Conservation (phyloP, 2,113 vertebrate genomes). For the Acanthochromis polyacanthus region DNA sequence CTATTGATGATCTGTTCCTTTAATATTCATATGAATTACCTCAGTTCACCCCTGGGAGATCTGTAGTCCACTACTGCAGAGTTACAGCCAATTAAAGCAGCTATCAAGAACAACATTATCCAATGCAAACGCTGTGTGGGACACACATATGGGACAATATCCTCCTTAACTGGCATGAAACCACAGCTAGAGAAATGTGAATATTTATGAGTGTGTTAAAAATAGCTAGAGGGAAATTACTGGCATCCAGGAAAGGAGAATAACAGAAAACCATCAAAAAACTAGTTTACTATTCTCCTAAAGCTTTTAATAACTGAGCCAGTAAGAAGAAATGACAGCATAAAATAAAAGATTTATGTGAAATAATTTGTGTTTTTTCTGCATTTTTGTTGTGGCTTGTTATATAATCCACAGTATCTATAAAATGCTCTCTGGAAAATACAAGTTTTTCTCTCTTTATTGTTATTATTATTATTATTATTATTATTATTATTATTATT, state of each 20-base stretch:
- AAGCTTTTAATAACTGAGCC: not conserved
- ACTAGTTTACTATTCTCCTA: not conserved
- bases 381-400: not conserved
- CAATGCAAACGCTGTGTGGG: not conserved
- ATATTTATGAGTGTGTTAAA: conserved; percentile 4
- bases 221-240: not conserved
- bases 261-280: not conserved
- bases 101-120: not conserved
- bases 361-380: no score
- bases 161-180: conserved; percentile 1
- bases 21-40: not conserved
- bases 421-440: no score
- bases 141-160: not conserved
- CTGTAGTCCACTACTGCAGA: not conserved
- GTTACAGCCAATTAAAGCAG: not conserved
- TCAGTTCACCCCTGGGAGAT: not conserved
- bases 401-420: not conserved
- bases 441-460: no score
- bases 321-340: no score
- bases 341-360: no score
- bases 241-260: not conserved
- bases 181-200: not conserved
- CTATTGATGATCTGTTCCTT: no score
- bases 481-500: no score
- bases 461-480: not conserved